Evolutionary conservation across 2,888 invertebrate species (phyloP), one percentile per base, ranked within the genome.

Genomic region (Melinopterus prodromus): DNA sequence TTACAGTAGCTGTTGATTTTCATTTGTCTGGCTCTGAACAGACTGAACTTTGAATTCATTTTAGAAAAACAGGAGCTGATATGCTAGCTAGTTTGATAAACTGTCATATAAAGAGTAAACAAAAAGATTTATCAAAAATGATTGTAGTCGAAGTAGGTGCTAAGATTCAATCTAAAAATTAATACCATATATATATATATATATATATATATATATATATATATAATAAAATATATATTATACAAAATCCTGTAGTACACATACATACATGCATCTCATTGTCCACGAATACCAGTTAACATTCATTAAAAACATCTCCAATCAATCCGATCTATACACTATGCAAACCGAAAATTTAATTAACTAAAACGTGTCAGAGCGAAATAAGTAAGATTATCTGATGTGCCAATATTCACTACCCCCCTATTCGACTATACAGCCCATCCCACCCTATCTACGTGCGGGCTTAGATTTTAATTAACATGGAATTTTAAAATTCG

Each of bases 381-480:
- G 12, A 53, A 53, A 53, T 53, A 53, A 53, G 53, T 53, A 53
- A 53, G 53, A 53, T 53, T 53, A 53, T 53, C 53, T 53, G 2
- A 12, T 53, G 12, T 12, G 5, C 53, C 53, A 4, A 53, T 53
- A 53, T 53, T 53, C 9, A 53, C 3, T 53, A 2, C 53, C 53
- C 3, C 53, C 53, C 53, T 53, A 53, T 53, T 53, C 53, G 2
- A 53, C 9, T 53, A 53, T 53, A 4, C 9, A 2, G 5, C 7
- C 9, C 7, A 7, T 7, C 7, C 9, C 7, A 12, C 53, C 12
- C 53, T 12, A 53, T 53, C 53, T 4, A 53, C 53, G n/a, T n/a
- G 7, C 7, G 36, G 74, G 74, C 74, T 74, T 74, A 74, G 26
- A 35, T 74, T 74, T 74, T 36, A 74, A 74, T 74, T 74, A 74